These are phyloP conservation scores for Tokudaia muenninki DNA, from an alignment of 2,797 vertebrate species.

Conservation along the genomic window DNA sequence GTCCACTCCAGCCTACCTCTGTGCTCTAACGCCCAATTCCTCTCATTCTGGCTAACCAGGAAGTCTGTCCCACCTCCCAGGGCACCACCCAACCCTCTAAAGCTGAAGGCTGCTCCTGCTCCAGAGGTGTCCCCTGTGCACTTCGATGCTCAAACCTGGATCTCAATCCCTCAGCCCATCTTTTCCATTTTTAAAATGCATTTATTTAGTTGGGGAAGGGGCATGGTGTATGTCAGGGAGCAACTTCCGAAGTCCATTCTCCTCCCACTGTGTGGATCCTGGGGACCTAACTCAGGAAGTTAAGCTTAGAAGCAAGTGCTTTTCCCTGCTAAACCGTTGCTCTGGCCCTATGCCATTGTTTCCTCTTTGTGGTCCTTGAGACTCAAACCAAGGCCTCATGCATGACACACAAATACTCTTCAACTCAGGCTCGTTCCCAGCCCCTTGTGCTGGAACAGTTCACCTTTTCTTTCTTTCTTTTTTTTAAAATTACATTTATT, in stretches of 20 bases:
- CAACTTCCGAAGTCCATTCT: neutral
- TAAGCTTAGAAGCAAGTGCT: neutral
- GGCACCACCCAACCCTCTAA: neutral
- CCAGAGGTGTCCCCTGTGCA: no score
- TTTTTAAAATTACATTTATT: neutral
- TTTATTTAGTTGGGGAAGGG: neutral
- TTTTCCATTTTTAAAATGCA: neutral
- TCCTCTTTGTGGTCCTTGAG: no score
- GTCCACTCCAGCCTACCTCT: neutral
- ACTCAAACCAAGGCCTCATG: neutral
- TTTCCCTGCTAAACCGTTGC: neutral
- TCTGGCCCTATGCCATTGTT: neutral
- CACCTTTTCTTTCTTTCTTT: neutral
- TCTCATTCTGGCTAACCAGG: neutral
- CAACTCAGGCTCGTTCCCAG: neutral
- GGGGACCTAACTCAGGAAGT: neutral
- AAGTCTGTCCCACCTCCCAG: neutral
- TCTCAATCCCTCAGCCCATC: neutral
- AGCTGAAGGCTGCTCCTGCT: neutral
- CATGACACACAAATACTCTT: neutral
- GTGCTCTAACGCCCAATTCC: neutral
- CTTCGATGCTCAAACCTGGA: neutral
- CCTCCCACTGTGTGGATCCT: neutral
- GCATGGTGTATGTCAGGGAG: neutral
- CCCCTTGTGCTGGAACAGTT: neutral